Evolutionary conservation across 2,113 vertebrate species (phyloP), one percentile per base, ranked within the genome.

Genomic region (Strix uralensis): DNA sequence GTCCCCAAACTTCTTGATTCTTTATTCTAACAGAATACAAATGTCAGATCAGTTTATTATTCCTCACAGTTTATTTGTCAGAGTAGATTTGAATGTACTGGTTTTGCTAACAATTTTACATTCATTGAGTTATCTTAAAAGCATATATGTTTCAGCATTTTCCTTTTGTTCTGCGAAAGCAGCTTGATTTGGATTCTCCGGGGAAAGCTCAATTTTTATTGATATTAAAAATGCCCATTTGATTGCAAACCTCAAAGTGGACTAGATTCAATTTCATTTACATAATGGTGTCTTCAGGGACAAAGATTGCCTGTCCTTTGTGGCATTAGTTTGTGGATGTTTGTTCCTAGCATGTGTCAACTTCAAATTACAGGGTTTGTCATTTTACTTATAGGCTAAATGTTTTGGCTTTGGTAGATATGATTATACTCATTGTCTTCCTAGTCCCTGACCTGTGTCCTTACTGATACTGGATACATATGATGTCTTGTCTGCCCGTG

Each of bases 181-280:
- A 49, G 79, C 90, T 97, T 94, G 72, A 75, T 78, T 96, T 95
- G 81, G 67, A 95, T 91, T 94, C 95, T 94, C 82, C 42, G 58
- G 96, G 97, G 96, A 95, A 95, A 81, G 42, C 73, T 83, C 58
- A 55, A 44, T 92, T 97, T 97, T 95, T 95, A 96, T 95, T 97
- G 91, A 96, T 97, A 97, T 96, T 97, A 40, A 91, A 94, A 86
- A 86, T 79, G 92, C 74, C 72, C 78, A 87, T 81, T 97, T 95
- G 92, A 97, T 95, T 95, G 93, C 58, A 89, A 90, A 88, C 81
- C 92, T 92, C 88, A 84, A 83, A 82, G 89, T 94, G 52, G 87
- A 86, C 95, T 90, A 85, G 71, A 94, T 95, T 95, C 85, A 92
- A 93, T 89, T 81, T 78, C 81, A 90, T 86, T 72, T 82, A 72